Percentiles rank a stretch among this genome's conserved stretches.
phyloP scores from a whole-genome alignment of 2,888 invertebrate species.

The Xanthia icteritia region DNA sequence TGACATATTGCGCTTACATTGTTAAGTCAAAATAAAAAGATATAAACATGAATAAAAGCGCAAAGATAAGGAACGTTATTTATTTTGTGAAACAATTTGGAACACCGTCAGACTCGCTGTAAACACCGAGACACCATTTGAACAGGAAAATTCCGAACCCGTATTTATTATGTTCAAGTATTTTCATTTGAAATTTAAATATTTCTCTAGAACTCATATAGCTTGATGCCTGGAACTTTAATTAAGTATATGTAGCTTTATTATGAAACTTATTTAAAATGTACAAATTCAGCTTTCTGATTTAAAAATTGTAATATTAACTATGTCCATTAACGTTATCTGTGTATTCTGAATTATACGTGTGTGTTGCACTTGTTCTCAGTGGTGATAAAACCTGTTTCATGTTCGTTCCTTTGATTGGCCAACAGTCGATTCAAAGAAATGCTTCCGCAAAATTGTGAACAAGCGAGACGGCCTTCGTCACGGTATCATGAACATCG shows the following conservation, averaged over 20 bases:
- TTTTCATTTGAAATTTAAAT: conserved; percentile 61
- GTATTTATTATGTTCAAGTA: conserved; percentile 53
- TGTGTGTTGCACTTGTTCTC: neutral
- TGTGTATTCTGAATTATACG: conserved; percentile 1
- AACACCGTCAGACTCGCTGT: conserved; percentile 45
- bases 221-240: conserved; percentile 28
- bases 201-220: conserved; percentile 38
- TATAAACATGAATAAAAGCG: conserved; percentile 70
- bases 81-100: conserved; percentile 76
- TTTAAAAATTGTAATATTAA: neutral
- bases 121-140: conserved; percentile 51
- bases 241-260: conserved; percentile 25
- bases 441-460: conserved; percentile 48
- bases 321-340: neutral
- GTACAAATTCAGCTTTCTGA: neutral
- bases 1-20: conserved; percentile 75
- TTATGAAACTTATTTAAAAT: conserved; percentile 14
- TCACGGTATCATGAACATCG: conserved; percentile 56
- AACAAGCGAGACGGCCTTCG: conserved; percentile 51
- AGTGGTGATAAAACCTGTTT: conserved; percentile 19
- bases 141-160: conserved; percentile 55
- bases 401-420: conserved; percentile 25
- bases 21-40: conserved; percentile 74
- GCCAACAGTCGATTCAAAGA: conserved; percentile 44
- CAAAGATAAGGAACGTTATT: conserved; percentile 75